These are phyloP conservation scores for Folsomia candida DNA, from an alignment of 2,888 invertebrate genomes.

Conservation along the genomic window DNA sequence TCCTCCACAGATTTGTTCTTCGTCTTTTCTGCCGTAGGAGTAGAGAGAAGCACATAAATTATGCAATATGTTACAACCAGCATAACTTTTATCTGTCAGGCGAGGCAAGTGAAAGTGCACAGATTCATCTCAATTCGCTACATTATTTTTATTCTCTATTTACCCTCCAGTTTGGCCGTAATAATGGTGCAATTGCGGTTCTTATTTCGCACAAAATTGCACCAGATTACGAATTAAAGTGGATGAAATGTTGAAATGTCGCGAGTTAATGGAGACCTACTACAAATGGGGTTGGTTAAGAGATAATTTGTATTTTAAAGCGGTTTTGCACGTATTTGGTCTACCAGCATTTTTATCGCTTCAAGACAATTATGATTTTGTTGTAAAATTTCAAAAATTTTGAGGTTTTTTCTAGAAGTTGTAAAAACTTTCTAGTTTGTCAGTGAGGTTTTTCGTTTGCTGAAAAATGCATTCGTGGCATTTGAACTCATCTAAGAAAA, in stretches of 20 bases:
- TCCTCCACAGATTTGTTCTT: neutral
- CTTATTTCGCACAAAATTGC: neutral
- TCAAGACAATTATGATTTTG: no score
- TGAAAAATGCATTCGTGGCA: no score
- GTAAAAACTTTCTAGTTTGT: no score
- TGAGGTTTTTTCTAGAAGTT: no score
- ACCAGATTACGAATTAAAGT: neutral
- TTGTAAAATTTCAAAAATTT: no score
- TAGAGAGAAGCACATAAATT: conserved; percentile 1
- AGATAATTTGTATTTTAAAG: neutral
- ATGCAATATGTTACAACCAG: conserved; percentile 2
- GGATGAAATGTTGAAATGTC: no score
- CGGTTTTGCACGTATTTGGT: neutral
- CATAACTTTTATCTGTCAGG: neutral
- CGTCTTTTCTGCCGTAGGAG: neutral
- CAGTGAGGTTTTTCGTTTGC: no score
- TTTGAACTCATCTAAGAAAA: no score
- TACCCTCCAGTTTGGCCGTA: no score
- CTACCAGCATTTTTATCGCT: no score
- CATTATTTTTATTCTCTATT: conserved; percentile 1
- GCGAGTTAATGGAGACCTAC: neutral
- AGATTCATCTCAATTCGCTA: conserved; percentile 1
- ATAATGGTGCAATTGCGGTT: no score
- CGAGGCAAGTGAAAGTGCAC: neutral
- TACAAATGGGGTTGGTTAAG: no score